Evolutionary conservation across 1,140 invertebrate species (phyloP).

Genomic region (Teleogryllus occipitalis): DNA sequence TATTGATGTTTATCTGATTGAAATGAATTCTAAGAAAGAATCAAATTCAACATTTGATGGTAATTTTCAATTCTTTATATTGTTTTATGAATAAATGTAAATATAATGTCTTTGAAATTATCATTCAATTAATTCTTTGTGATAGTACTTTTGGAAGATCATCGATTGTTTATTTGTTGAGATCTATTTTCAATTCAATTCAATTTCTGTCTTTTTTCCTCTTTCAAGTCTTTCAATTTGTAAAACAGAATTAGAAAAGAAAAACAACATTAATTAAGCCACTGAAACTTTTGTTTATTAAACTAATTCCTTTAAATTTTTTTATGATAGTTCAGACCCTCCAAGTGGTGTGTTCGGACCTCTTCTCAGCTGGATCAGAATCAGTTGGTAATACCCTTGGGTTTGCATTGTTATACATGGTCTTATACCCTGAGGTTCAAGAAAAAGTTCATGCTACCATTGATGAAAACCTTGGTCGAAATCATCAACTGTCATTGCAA

Average conservation of each 20-base stretch:
- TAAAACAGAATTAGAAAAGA: no score
- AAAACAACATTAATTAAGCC: no score
- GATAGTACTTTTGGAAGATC: no score
- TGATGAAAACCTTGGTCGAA: conserved; percentile 50
- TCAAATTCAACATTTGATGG: background rate
- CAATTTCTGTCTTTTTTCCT: no score
- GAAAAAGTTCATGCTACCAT: conserved; percentile 50
- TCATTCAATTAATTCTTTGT: no score
- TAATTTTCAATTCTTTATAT: background rate
- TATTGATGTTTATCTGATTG: conserved; percentile 60
- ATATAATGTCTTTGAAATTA: no score
- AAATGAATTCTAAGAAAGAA: conserved; percentile 34
- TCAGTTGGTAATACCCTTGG: conserved; percentile 42
- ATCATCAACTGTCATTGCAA: conserved; percentile 43
- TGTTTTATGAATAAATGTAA: no score
- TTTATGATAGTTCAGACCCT: conserved; percentile 13
- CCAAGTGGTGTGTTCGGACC: conserved; percentile 28
- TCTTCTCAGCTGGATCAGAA: conserved; percentile 45
- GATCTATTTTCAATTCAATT: no score
- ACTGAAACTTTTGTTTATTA: background rate
- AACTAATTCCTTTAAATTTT: background rate
- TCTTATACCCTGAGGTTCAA: conserved; percentile 38
- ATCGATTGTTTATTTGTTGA: no score
- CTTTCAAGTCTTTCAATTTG: no score
- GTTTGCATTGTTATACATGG: conserved; percentile 36